Conservation (phyloP, 64 coral and sea anemone species). For the Dendronephthya gigantea region DNA sequence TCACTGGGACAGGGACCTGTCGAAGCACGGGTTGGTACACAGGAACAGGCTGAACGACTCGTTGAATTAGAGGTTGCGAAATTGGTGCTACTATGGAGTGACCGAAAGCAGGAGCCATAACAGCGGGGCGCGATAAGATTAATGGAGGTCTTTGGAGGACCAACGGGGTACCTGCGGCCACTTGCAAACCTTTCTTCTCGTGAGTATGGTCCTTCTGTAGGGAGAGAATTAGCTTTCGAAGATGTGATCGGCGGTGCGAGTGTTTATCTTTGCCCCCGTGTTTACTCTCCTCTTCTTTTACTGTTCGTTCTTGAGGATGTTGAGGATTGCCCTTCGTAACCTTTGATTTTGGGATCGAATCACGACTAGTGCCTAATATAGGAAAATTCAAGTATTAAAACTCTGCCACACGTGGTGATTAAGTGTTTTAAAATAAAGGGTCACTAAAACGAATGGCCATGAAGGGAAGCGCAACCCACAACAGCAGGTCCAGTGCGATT, state of each 20-base stretch:
- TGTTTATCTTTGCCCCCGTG: not conserved
- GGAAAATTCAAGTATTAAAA: too few species aligned
- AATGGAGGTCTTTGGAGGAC: not conserved
- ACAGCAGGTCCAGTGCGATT: too few species aligned
- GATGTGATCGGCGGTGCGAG: not conserved
- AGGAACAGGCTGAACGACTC: not conserved
- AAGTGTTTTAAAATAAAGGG: too few species aligned
- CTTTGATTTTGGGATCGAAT: not conserved
- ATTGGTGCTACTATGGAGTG: not conserved
- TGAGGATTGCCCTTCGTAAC: not conserved
- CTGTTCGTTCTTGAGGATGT: not conserved
- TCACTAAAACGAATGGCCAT: too few species aligned
- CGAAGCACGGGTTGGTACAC: not conserved
- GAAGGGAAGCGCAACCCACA: too few species aligned
- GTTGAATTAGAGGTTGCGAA: not conserved
- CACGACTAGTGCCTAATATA: not conserved
- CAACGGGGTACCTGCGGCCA: not conserved
- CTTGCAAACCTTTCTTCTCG: not conserved
- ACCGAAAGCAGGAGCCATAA: not conserved
- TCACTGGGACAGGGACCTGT: not conserved
- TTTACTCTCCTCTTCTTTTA: not conserved
- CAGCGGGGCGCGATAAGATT: not conserved
- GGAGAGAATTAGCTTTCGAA: not conserved
- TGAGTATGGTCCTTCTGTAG: not conserved
- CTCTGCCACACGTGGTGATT: too few species aligned